Percentiles rank a stretch among this genome's conserved stretches.
phyloP scores from a whole-genome alignment of 1,140 invertebrate species.

The Stegodyphus dumicola region DNA sequence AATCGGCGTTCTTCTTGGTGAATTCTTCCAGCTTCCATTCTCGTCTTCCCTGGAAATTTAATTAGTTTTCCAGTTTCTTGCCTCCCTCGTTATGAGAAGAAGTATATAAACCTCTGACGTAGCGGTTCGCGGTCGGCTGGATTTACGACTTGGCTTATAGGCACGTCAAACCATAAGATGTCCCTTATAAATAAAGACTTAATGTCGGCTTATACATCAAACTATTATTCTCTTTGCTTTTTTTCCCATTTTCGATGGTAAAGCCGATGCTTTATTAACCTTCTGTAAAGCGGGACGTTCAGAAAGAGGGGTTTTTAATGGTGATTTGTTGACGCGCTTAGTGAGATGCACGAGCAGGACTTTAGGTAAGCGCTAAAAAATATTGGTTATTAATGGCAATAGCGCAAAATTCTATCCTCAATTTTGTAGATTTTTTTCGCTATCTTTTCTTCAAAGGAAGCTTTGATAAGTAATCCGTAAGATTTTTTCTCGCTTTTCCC shows the following conservation, averaged over 20 bases:
- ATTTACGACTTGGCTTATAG: conserved; percentile 28
- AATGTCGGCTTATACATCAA: conserved; percentile 12
- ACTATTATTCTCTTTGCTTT: conserved; percentile 9
- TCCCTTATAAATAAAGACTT: conserved; percentile 25
- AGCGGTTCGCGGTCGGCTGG: background rate
- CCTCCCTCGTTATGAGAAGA: background rate
- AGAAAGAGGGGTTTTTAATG: no score
- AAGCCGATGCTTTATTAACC: no score
- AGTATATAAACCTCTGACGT: background rate
- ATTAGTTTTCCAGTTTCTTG: background rate
- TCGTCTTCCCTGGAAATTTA: background rate
- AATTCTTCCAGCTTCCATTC: background rate
- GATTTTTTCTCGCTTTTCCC: no score
- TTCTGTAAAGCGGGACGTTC: no score
- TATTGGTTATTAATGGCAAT: no score
- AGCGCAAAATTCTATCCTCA: no score
- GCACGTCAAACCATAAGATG: conserved; percentile 23
- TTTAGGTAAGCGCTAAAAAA: no score
- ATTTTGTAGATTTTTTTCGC: no score
- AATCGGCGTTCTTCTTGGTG: background rate
- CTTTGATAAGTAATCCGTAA: no score
- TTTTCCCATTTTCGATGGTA: background rate
- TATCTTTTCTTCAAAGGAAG: no score
- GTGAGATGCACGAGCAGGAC: no score
- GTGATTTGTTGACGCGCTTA: no score